Conservation (phyloP, 2,797 vertebrate genomes). For the Heteromormyrus szaboi region DNA sequence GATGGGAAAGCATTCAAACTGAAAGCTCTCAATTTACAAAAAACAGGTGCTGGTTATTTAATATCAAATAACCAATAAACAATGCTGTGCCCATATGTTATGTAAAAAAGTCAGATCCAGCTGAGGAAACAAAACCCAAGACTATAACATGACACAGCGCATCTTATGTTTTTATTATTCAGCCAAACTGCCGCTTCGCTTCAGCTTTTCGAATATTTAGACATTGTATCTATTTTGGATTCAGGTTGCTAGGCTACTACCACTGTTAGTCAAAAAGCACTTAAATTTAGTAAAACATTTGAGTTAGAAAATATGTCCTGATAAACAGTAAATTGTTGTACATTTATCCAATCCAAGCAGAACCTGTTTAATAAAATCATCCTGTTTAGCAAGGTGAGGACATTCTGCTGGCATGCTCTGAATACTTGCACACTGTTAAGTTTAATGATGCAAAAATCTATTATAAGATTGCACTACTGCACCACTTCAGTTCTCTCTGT, state of each 20-base stretch:
- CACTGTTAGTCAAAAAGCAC: background rate
- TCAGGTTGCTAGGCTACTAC: background rate
- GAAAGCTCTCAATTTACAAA: background rate
- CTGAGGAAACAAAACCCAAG: background rate
- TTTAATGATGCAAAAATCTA: background rate
- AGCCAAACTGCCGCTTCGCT: background rate
- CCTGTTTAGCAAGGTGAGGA: background rate
- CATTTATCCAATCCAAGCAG: background rate
- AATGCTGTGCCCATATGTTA: background rate
- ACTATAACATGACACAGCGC: slow-evolving; percentile 26
- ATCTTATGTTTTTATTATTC: background rate
- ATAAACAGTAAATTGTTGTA: background rate
- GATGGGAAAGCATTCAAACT: slow-evolving; percentile 37
- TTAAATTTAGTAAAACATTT: background rate
- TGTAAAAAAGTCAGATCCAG: slow-evolving; percentile 28
- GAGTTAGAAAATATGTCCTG: background rate
- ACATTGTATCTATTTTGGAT: background rate
- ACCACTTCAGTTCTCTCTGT: background rate
- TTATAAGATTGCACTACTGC: background rate
- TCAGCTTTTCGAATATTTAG: background rate
- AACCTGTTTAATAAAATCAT: background rate
- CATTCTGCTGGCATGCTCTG: background rate
- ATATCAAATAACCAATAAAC: background rate
- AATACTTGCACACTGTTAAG: background rate
- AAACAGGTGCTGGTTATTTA: slow-evolving; percentile 15